These are phyloP conservation scores for Plemyria rubiginata DNA, from an alignment of 2,888 invertebrate species.

Conservation along the genomic window DNA sequence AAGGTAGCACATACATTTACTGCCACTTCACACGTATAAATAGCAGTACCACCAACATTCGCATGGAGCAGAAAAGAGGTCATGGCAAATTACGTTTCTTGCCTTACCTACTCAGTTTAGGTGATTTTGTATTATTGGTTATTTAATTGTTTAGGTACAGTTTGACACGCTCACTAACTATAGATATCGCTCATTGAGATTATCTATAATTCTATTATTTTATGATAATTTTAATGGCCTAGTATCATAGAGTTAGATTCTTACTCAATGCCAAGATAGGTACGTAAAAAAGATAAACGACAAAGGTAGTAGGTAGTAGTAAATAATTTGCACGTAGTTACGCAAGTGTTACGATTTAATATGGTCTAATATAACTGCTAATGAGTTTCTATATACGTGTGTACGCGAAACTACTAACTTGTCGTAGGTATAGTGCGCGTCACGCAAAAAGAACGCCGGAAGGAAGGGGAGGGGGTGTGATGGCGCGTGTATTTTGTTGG, in stretches of 20 bases:
- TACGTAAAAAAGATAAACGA: background rate
- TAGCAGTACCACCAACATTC: slow-evolving; percentile 3
- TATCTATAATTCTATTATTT: background rate
- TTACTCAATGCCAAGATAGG: too few species aligned
- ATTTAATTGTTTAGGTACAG: background rate
- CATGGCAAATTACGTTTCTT: slow-evolving; percentile 13
- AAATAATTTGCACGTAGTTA: background rate
- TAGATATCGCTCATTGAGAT: background rate
- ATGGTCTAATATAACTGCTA: background rate
- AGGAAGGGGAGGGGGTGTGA: too few species aligned
- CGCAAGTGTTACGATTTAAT: background rate
- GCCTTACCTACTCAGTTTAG: background rate
- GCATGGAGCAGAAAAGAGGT: slow-evolving; percentile 11
- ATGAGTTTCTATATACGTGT: background rate
- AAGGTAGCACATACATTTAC: background rate
- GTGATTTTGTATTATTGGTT: background rate
- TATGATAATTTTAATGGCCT: background rate
- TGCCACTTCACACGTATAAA: background rate
- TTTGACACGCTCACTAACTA: background rate
- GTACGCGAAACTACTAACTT: background rate
- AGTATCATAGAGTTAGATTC: too few species aligned
- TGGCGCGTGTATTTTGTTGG: too few species aligned
- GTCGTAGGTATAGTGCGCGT: too few species aligned
- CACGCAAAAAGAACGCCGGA: too few species aligned
- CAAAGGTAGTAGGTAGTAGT: background rate